Percentiles rank a stretch among this genome's conserved stretches.
Conservation (phyloP, 1,140 invertebrate genomes). For the Amphibalanus amphitrite region DNA sequence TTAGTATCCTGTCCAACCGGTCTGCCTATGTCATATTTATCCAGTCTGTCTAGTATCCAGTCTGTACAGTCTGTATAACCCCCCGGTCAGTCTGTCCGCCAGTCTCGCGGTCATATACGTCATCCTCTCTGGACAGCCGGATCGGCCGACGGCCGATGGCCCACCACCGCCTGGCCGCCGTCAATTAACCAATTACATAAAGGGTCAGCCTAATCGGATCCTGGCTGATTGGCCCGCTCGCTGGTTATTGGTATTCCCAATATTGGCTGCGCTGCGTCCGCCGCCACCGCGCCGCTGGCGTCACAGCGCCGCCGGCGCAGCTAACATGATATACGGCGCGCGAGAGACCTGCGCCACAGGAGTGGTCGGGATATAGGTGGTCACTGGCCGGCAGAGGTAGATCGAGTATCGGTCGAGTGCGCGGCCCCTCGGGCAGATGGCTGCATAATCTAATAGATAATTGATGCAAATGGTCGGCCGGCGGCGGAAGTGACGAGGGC, state of each 20-base stretch:
- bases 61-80: no score
- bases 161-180: neutral
- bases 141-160: no score
- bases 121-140: neutral
- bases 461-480: neutral
- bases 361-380: neutral
- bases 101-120: neutral
- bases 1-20: no score
- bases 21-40: no score
- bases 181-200: slow-evolving; percentile 2
- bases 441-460: neutral
- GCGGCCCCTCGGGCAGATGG: neutral
- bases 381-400: no score
- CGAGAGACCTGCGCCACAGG: neutral
- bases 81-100: no score
- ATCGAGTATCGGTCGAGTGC: neutral
- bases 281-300: no score
- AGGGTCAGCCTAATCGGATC: neutral
- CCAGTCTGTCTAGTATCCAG: no score
- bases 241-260: neutral
- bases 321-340: neutral
- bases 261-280: neutral
- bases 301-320: neutral
- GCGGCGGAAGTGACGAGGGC: neutral
- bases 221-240: neutral